Base-by-base conservation (phyloP, 37 sponge, comb jelly and placozoan genomes). In the Mnemiopsis leidyi region DNA sequence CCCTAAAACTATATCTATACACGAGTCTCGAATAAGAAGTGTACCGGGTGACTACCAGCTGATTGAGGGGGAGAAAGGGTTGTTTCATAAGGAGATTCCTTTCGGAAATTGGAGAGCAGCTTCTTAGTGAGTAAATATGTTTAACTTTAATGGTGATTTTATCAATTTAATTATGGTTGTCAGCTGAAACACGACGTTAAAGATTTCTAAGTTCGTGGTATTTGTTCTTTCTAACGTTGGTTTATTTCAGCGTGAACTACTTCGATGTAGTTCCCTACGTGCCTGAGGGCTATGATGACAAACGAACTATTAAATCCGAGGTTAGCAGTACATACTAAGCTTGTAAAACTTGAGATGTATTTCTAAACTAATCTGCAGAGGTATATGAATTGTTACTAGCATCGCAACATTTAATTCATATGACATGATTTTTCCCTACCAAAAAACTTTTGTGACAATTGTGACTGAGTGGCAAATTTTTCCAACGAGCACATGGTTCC, bases 101-200 rank as follows among this genome's bases (percentile, higher is more conserved):
- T 85, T 85, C 61, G 90, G 90, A n/a, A 85, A 85, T 23, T 85
- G 90, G 90, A 38, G 90, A 28, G 90, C 90, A 24, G 90, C 90
- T 9, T 85, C 90, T 39, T 85, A 39, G 90, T 85, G 29, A 85
- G 90, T 85, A 71, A 28, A 71, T 71, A 5, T 71, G 13, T 48
- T n/a, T n/a, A n/a, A n/a, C n/a, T 48, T 48, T 48, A 48, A 48
- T 48, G 61, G 61, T 48, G 61, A 48, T 48, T 48, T 13, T 48
- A 48, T n/a, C n/a, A n/a, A n/a, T n/a, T n/a, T n/a, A n/a, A n/a
- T n/a, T n/a, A n/a, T n/a, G n/a, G n/a, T n/a, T n/a, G n/a, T n/a
- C n/a, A n/a, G n/a, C n/a, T n/a, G n/a, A n/a, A n/a, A n/a, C n/a
- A n/a, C n/a, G n/a, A n/a, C n/a, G n/a, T n/a, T n/a, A n/a, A n/a